phyloP scores from a whole-genome alignment of 2,797 vertebrate species.

The Mycteria americana region DNA sequence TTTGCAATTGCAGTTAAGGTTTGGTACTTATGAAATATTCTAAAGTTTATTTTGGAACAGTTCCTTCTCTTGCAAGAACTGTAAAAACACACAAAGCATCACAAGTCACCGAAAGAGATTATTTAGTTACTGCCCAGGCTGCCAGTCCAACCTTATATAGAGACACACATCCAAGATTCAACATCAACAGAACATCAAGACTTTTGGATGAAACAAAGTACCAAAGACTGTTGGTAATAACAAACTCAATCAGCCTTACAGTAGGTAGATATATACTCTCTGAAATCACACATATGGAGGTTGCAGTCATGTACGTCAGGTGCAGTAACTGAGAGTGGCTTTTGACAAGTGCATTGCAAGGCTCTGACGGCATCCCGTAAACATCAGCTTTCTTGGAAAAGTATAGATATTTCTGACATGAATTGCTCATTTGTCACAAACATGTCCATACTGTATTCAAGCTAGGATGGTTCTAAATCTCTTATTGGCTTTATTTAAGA shows the following conservation, averaged over 20 bases:
- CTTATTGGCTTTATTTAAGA: slow-evolving; percentile 50
- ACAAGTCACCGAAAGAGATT: slow-evolving; percentile 7
- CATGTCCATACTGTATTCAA: slow-evolving; percentile 7
- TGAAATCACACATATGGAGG: background rate
- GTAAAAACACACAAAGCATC: slow-evolving; percentile 44
- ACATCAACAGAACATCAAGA: background rate
- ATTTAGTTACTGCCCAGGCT: background rate
- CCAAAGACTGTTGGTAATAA: background rate
- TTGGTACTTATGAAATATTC: slow-evolving; percentile 52
- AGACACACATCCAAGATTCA: background rate
- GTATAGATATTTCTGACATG: slow-evolving; percentile 31
- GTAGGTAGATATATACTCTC: background rate
- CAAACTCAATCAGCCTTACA: background rate
- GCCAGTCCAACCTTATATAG: background rate
- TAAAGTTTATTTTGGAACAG: slow-evolving; percentile 13
- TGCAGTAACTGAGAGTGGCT: background rate
- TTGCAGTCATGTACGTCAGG: background rate
- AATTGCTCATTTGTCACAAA: slow-evolving; percentile 44
- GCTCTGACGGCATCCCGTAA: background rate
- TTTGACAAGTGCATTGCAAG: background rate
- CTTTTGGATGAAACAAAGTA: background rate
- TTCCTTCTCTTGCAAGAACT: slow-evolving; percentile 61
- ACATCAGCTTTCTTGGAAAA: slow-evolving; percentile 40
- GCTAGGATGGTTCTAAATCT: background rate
- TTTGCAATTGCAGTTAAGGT: slow-evolving; percentile 36